Conservation (phyloP, 1,140 invertebrate species). For the Meteorus sp. region DNA sequence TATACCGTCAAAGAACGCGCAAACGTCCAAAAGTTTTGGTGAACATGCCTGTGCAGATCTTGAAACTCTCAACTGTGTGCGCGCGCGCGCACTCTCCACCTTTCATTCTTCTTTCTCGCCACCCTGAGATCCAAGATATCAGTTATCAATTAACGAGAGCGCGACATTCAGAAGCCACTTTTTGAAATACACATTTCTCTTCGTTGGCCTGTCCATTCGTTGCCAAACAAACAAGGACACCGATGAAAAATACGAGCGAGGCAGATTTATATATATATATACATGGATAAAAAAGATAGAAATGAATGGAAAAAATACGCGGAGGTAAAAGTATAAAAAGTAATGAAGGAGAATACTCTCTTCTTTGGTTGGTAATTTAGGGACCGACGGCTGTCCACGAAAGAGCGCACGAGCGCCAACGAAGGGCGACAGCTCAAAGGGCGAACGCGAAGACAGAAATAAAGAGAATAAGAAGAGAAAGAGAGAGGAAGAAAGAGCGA, state of each 20-base stretch:
- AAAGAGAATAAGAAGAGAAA: neutral
- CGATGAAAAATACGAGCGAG: no score
- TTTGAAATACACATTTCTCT: conserved; percentile 39
- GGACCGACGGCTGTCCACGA: conserved; percentile 43
- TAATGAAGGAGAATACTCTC: neutral
- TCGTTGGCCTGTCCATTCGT: conserved; percentile 29
- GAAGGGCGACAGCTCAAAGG: conserved; percentile 48
- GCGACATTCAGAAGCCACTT: conserved; percentile 39
- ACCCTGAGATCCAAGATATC: conserved; percentile 47
- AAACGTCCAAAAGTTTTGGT: no score
- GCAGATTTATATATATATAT: no score
- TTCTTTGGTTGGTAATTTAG: conserved; percentile 46
- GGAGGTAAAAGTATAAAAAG: neutral
- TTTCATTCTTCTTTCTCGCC: conserved; percentile 11
- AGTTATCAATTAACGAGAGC: conserved; percentile 54
- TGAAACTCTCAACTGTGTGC: no score
- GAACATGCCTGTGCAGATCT: no score
- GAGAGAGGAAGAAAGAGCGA: conserved; percentile 20
- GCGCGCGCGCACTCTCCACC: neutral
- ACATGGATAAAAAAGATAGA: no score
- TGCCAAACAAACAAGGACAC: neutral
- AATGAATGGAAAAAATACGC: conserved; percentile 4
- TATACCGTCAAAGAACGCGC: no score
- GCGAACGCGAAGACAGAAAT: conserved; percentile 26
- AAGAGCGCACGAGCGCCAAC: conserved; percentile 16